Conservation (phyloP, 2,113 vertebrate species). For the Leptocoma aspasia region DNA sequence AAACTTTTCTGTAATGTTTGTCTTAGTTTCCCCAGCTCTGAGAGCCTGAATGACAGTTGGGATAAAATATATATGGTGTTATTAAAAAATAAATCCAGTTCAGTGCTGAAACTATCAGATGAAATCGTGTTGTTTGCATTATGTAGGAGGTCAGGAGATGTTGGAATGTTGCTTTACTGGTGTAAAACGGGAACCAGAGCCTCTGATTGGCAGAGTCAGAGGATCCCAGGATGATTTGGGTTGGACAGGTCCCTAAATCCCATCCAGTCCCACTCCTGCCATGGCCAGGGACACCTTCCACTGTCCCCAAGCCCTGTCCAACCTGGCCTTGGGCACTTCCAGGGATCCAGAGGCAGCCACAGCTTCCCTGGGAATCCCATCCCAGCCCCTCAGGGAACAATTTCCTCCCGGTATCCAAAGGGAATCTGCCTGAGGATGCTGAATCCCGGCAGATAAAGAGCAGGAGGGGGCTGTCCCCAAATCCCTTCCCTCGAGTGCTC, state of each 20-base stretch:
- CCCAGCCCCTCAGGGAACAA: background rate
- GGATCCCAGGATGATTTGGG: background rate
- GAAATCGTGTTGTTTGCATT: background rate
- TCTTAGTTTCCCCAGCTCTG: constrained; percentile 20
- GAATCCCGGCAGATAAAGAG: fast-evolving
- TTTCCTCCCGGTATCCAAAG: background rate
- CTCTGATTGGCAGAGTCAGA: background rate
- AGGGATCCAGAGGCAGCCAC: background rate
- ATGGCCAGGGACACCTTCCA: background rate
- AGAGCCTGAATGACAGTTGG: background rate
- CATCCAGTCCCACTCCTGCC: background rate
- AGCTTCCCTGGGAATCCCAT: background rate
- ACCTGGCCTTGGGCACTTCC: background rate
- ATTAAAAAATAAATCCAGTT: background rate
- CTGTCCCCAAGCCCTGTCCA: fast-evolving
- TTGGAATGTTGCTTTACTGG: background rate
- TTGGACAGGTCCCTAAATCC: background rate
- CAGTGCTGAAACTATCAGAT: background rate
- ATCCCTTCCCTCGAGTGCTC: fast-evolving
- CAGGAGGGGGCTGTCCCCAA: background rate
- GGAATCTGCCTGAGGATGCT: background rate
- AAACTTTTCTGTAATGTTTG: constrained; percentile 3
- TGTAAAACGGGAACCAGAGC: background rate
- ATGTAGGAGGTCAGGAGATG: background rate
- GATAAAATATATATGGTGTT: constrained; percentile 18